Conservation (phyloP, 2,113 vertebrate species). For the Setophaga kirtlandii region DNA sequence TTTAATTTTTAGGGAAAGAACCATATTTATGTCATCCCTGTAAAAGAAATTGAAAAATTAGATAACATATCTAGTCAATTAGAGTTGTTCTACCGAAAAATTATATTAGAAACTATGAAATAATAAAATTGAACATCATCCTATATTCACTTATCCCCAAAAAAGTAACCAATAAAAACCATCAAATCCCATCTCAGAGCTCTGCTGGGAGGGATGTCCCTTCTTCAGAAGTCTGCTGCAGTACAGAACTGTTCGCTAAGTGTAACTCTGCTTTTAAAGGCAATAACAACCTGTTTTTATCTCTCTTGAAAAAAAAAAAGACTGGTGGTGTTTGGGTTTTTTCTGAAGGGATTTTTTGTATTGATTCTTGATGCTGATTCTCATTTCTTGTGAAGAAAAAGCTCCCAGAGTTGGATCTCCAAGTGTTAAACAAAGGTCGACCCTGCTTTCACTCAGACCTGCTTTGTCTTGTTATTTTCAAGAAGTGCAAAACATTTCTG, state of each 20-base stretch:
- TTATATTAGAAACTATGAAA: background rate
- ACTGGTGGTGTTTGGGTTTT: fast-evolving
- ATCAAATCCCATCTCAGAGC: background rate
- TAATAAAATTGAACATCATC: background rate
- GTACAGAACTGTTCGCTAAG: background rate
- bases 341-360: background rate
- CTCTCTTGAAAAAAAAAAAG: fast-evolving
- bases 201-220: background rate
- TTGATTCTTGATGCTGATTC: background rate
- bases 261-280: background rate
- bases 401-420: background rate
- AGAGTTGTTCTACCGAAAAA: background rate
- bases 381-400: background rate
- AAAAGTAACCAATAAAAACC: background rate
- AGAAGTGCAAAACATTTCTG: background rate
- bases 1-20: background rate
- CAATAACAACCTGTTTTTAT: background rate
- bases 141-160: background rate
- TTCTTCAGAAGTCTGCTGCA: background rate
- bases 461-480: background rate
- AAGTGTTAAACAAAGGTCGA: background rate
- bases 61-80: background rate
- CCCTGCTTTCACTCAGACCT: background rate
- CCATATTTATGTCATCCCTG: fast-evolving
- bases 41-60: background rate